Evolutionary conservation across 2,797 vertebrate species (phyloP).

Genomic region (Pipistrellus pipistrellus): DNA sequence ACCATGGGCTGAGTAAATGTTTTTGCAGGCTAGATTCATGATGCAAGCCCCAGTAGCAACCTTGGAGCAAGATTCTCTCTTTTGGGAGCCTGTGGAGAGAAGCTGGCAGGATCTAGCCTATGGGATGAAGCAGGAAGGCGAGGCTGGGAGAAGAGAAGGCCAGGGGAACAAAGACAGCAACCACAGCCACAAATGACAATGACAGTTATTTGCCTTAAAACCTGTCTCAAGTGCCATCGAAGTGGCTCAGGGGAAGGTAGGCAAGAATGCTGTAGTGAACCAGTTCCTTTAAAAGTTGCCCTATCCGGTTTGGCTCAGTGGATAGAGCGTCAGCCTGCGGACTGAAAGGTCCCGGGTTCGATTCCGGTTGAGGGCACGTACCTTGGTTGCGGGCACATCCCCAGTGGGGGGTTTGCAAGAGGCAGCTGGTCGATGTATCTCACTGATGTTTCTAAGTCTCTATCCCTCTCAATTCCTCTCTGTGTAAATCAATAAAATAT

Average conservation of each 20-base stretch:
- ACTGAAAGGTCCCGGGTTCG: too few relatives aligned
- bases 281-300: not conserved
- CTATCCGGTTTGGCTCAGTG: too few relatives aligned
- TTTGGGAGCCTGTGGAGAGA: not conserved
- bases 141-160: not conserved
- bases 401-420: too few relatives aligned
- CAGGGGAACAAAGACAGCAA: not conserved
- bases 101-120: not conserved
- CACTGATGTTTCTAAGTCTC: too few relatives aligned
- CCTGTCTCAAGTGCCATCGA: not conserved
- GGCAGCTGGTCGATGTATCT: too few relatives aligned
- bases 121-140: not conserved
- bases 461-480: too few relatives aligned
- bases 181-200: not conserved
- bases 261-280: not conserved
- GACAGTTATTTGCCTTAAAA: not conserved
- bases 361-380: too few relatives aligned
- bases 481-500: too few relatives aligned
- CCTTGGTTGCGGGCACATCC: too few relatives aligned
- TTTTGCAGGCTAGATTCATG: not conserved
- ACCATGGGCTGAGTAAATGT: too few relatives aligned
- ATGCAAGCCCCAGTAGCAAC: not conserved
- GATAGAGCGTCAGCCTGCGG: too few relatives aligned
- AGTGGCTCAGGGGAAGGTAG: not conserved
- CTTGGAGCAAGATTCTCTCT: not conserved